These are phyloP conservation scores for Budorcas taxicolor DNA, from an alignment of 2,113 vertebrate species.

Conservation along the genomic window DNA sequence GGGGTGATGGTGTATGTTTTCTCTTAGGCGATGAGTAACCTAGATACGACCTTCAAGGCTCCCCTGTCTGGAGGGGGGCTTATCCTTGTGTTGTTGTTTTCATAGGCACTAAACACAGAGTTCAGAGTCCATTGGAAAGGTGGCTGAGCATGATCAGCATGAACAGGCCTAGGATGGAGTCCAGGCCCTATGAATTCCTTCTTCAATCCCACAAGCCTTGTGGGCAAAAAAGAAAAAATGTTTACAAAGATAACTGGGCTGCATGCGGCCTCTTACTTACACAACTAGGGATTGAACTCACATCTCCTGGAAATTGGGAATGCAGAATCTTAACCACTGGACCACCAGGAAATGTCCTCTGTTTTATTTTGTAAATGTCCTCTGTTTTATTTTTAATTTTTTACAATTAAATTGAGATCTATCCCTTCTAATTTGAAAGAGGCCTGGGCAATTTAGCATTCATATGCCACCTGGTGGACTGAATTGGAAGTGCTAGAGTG, in stretches of 20 bases:
- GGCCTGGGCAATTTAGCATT: background rate
- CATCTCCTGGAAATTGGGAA: background rate
- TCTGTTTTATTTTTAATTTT: background rate
- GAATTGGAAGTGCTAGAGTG: background rate
- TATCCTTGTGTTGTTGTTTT: no score
- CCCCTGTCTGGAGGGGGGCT: no score
- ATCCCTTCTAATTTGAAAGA: background rate
- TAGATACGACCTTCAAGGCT: no score
- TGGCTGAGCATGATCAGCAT: no score
- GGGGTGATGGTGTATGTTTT: no score
- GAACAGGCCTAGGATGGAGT: no score
- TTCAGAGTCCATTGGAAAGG: no score
- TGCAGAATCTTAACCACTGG: background rate
- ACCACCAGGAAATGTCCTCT: background rate
- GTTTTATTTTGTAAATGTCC: background rate
- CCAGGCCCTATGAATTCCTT: no score
- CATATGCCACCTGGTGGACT: slow-evolving; percentile 33
- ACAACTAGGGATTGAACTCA: background rate
- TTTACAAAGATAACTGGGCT: background rate
- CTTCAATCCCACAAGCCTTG: background rate
- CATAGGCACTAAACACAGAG: no score
- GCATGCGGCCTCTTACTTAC: background rate
- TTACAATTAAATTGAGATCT: background rate
- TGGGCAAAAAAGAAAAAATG: background rate
- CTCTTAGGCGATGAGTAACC: no score